Evolutionary conservation across 2,797 vertebrate genomes (phyloP).

Genomic region (Otolemur crassicaudatus): DNA sequence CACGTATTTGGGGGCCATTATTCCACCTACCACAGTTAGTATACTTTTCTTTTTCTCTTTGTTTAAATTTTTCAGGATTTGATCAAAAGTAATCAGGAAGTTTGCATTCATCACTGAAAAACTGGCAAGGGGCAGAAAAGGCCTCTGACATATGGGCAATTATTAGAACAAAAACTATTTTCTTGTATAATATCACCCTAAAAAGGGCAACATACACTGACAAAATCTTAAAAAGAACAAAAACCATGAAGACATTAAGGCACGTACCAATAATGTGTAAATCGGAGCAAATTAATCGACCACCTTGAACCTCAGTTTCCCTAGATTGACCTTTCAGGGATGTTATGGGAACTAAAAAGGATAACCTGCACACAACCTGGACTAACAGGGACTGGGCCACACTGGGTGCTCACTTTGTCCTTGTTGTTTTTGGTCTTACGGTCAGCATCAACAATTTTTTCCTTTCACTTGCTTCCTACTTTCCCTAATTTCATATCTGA

Average conservation of each 20-base stretch:
- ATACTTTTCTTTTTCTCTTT: background rate
- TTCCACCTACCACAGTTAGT: background rate
- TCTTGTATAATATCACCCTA: background rate
- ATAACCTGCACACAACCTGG: accelerated
- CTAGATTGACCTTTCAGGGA: background rate
- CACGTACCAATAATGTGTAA: constrained; percentile 7
- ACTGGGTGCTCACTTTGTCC: background rate
- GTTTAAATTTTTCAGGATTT: background rate
- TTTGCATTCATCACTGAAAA: constrained; percentile 14
- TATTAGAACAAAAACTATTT: background rate
- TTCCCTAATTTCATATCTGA: background rate
- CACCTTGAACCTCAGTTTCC: background rate
- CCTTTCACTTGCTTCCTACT: background rate
- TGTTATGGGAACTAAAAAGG: background rate
- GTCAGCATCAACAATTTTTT: background rate
- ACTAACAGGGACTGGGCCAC: background rate
- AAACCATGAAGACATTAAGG: background rate
- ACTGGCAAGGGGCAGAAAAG: background rate
- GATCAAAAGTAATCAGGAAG: constrained; percentile 21
- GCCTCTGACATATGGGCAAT: background rate
- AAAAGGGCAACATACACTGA: background rate
- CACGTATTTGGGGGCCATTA: background rate
- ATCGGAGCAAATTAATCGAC: background rate
- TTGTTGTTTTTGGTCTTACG: background rate
- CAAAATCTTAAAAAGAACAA: background rate